Evolutionary conservation across 2,797 vertebrate genomes (phyloP), one percentile per base, ranked within the genome.

Genomic region (Buceros bicornis): DNA sequence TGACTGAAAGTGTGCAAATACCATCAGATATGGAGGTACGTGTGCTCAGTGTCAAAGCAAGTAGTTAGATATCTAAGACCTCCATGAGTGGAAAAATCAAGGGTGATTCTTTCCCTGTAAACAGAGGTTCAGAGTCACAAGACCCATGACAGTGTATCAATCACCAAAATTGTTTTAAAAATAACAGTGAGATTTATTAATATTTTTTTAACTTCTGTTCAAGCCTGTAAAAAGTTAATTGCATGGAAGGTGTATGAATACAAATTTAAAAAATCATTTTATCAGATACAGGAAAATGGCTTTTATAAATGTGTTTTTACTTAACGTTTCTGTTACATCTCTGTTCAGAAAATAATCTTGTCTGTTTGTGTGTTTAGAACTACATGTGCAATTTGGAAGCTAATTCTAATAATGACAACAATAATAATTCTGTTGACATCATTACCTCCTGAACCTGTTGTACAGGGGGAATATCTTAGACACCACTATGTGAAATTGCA

Each of bases 161-260:
- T 8, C 1, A 6, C 22, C 40, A 76, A 40, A 93, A 80, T 78
- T 77, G 37, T 78, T 95, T 95, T 92, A 40, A 89, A 89, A 48
- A 70, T 25, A 80, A 4, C 50, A 61, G 31, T 79, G 21, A 45
- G 16, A 72, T 64, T 87, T 82, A 57, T 74, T 64, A 72, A 71
- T 73, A 4, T 89, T 94, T 15, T 29, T 11, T 88, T 37, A 8
- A 60, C 72, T 93, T 26, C 60, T 45, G 40, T 57, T 85, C 24
- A 82, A 56, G n/a, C 6, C 8, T 80, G 20, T 62, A 81, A 91
- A 90, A 16, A 85, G 53, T 84, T 93, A 91, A 86, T 90, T 95
- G 24, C 24, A 51, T 77, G 90, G 51, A 84, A 95, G 82, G 40
- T 48, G 64, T 74, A 40, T 71, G 8, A 95, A 54, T 71, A 53